Base-by-base conservation (phyloP, 2,888 invertebrate genomes). In the Tuberolachnus salignus region DNA sequence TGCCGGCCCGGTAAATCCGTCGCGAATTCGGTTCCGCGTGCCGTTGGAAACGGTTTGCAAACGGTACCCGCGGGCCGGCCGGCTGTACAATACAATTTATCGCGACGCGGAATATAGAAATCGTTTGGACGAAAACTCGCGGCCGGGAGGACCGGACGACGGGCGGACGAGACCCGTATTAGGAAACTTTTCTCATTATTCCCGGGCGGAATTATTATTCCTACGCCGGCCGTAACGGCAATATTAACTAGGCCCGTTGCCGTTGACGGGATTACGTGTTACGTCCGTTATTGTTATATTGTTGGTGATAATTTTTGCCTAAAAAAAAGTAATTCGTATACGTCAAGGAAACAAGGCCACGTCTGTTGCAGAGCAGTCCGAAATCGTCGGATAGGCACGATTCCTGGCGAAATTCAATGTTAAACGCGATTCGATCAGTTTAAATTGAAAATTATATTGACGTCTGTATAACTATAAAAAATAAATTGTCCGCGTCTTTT, bases 161-260 rank as follows among this genome's bases (percentile, higher is more conserved):
- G 34, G 34, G 34, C 3, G 34, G 6, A 34, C 13, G 42, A 16
- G 9, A 19, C 51, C 51, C 44, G 67, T 51, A 51, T 67, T 34
- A 23, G 23, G n/a, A 63, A 73, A 73, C 42, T 73, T 51, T 73
- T 73, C 73, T 73, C 63, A 51, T 73, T 73, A 63, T 63, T 73
- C 21, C 23, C 51, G 42, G 73, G 21, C n/a, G 44, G 53, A 72
- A 72, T 51, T 23, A 72, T 51, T 23, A 74, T 51, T 8, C 42
- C 13, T 34, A 4, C 14, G 34, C 14, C 4, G 0, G 19, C 21
- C 51, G 16, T 51, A 73, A 73, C 42, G 51, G 63, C 16, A 63
- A 73, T 63, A 3, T n/a, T n/a, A n/a, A n/a, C n/a, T n/a, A n/a
- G n/a, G n/a, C n/a, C n/a, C n/a, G n/a, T n/a, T n/a, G n/a, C n/a